Percentiles rank a stretch among this genome's conserved stretches.
Conservation (phyloP, 2,113 vertebrate species). For the Anhinga rufa region DNA sequence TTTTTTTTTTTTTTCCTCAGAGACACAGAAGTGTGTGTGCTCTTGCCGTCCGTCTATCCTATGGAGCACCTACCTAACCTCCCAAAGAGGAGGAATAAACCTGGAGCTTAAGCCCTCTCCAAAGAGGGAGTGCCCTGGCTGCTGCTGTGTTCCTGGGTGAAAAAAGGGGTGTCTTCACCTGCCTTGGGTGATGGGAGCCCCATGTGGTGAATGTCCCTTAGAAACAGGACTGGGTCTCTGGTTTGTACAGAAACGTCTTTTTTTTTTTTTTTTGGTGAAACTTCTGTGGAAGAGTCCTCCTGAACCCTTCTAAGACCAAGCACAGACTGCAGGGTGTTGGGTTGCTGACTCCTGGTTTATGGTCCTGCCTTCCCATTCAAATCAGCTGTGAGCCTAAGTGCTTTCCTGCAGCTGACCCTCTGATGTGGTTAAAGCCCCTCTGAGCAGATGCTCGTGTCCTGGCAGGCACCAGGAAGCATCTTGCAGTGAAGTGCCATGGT, state of each 20-base stretch:
- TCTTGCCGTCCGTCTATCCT: background rate
- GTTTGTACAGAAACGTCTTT: background rate
- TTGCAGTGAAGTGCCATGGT: rapidly evolving
- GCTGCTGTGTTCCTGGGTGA: background rate
- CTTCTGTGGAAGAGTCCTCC: background rate
- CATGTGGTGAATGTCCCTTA: rapidly evolving
- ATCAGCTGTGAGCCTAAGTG: background rate
- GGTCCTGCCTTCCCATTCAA: background rate
- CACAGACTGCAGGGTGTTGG: background rate
- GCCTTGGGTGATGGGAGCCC: background rate
- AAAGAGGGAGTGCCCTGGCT: background rate
- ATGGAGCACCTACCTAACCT: background rate
- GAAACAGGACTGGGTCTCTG: background rate
- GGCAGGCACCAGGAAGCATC: background rate
- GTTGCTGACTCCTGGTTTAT: background rate
- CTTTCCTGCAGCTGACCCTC: background rate
- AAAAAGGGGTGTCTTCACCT: background rate
- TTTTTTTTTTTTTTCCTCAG: background rate
- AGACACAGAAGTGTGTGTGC: rapidly evolving
- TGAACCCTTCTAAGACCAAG: background rate
- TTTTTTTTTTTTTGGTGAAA: no score
- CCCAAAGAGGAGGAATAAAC: background rate
- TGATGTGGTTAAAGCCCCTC: background rate
- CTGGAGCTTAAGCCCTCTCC: background rate
- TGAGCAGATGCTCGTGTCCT: background rate